phyloP scores from a whole-genome alignment of 2,888 invertebrate species.

The Cacoxenus indagator region DNA sequence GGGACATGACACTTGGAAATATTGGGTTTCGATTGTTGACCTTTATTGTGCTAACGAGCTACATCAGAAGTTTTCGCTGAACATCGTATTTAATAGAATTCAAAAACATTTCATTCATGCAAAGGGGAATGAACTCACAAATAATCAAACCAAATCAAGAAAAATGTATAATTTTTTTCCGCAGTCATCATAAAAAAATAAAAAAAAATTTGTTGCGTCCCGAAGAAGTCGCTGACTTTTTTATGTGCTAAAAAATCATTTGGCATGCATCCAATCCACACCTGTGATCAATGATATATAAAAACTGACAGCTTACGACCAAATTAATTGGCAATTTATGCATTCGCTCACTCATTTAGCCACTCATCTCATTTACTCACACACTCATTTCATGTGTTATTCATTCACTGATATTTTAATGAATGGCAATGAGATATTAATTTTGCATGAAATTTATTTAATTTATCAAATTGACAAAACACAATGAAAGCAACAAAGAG shows the following conservation, averaged over 20 bases:
- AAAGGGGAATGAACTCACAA: too few relatives aligned
- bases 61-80: too few relatives aligned
- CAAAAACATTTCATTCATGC: too few relatives aligned
- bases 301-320: constrained; percentile 12
- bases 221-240: background rate
- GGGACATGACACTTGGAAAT: too few relatives aligned
- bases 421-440: background rate
- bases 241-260: background rate
- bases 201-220: too few relatives aligned
- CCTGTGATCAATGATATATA: constrained; percentile 17
- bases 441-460: background rate
- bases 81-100: too few relatives aligned
- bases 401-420: background rate
- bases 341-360: background rate
- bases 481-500: background rate
- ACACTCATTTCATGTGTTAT: background rate
- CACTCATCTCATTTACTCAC: background rate
- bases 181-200: too few relatives aligned
- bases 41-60: too few relatives aligned
- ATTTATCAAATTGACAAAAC: background rate
- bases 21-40: too few relatives aligned
- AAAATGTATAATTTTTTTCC: too few relatives aligned
- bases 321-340: constrained; percentile 17
- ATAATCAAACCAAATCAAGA: too few relatives aligned
- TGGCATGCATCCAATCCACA: constrained; percentile 14